Percentiles rank a stretch among this genome's conserved stretches.
Evolutionary conservation across 2,797 vertebrate genomes (phyloP).

Genomic region (Pseudomugil gertrudae): DNA sequence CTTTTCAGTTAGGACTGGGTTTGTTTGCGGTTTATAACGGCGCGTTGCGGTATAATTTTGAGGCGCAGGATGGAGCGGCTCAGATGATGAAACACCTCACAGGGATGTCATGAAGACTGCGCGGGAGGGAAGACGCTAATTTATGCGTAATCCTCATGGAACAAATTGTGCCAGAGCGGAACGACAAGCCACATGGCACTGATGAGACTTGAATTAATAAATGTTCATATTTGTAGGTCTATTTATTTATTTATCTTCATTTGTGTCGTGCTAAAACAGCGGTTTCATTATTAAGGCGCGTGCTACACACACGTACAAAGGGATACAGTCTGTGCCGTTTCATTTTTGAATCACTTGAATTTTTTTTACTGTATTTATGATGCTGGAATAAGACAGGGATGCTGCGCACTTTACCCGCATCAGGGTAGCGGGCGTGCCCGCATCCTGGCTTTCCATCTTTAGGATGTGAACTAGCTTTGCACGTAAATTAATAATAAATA

Average conservation of each 20-base stretch:
- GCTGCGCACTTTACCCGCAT: conserved; percentile 40
- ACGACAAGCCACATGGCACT: conserved; percentile 31
- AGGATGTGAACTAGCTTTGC: not conserved
- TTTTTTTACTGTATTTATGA: no score
- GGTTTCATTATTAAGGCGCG: not conserved
- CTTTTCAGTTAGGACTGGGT: not conserved
- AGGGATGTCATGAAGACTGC: conserved; percentile 60
- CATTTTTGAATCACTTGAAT: not conserved
- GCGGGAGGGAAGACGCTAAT: conserved; percentile 34
- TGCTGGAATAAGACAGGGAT: not conserved
- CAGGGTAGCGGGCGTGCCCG: conserved; percentile 1
- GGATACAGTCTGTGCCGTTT: not conserved
- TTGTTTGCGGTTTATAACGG: not conserved
- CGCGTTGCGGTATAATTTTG: not conserved
- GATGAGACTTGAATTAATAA: not conserved
- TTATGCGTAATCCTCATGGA: conserved; percentile 21
- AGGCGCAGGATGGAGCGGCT: conserved; percentile 43
- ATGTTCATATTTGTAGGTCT: no score
- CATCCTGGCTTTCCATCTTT: conserved; percentile 15
- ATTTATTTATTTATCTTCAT: not conserved
- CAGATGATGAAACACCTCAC: conserved; percentile 81
- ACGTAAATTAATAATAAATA: not conserved
- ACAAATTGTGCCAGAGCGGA: conserved; percentile 1
- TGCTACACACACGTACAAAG: not conserved
- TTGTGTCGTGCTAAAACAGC: not conserved